phyloP scores from a whole-genome alignment of 2,888 invertebrate genomes.

The Protula sp. region DNA sequence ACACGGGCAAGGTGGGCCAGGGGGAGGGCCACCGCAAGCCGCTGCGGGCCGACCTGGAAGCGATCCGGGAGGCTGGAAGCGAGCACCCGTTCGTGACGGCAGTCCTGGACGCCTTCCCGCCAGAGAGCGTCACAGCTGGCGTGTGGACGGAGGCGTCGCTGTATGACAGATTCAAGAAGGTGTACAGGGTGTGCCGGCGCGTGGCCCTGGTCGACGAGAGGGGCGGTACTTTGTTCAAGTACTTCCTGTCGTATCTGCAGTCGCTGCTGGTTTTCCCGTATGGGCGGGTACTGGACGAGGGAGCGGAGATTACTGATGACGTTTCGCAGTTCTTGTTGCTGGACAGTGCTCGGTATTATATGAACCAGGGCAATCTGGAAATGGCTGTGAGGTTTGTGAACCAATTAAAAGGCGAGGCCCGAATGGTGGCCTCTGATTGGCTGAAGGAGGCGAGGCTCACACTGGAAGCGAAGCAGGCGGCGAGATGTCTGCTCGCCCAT shows the following conservation, averaged over 20 bases:
- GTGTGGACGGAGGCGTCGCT: conserved; percentile 84
- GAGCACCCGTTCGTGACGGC: conserved; percentile 73
- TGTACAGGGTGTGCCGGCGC: conserved; percentile 66
- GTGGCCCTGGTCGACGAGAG: conserved; percentile 80
- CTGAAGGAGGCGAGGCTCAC: conserved; percentile 74
- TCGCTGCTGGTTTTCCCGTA: conserved; percentile 63
- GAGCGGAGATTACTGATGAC: conserved; percentile 30
- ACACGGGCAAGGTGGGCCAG: conserved; percentile 58
- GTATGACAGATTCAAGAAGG: conserved; percentile 68
- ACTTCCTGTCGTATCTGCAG: conserved; percentile 82
- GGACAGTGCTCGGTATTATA: conserved; percentile 75
- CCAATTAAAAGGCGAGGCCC: conserved; percentile 81
- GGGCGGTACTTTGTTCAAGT: conserved; percentile 72
- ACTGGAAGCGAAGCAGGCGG: conserved; percentile 84
- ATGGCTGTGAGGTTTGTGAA: conserved; percentile 76
- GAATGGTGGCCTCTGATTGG: conserved; percentile 80
- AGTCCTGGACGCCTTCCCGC: conserved; percentile 72
- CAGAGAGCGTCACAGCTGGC: conserved; percentile 71
- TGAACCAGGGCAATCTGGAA: conserved; percentile 81
- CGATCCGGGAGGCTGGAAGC: conserved; percentile 38
- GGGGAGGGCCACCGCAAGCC: conserved; percentile 40
- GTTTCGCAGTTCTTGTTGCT: conserved; percentile 84
- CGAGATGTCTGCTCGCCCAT: conserved; percentile 75
- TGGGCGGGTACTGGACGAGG: conserved; percentile 50
- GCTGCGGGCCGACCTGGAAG: conserved; percentile 36